These are phyloP conservation scores for Eupsittula cactorum DNA, from an alignment of 2,113 vertebrate genomes.

Conservation along the genomic window DNA sequence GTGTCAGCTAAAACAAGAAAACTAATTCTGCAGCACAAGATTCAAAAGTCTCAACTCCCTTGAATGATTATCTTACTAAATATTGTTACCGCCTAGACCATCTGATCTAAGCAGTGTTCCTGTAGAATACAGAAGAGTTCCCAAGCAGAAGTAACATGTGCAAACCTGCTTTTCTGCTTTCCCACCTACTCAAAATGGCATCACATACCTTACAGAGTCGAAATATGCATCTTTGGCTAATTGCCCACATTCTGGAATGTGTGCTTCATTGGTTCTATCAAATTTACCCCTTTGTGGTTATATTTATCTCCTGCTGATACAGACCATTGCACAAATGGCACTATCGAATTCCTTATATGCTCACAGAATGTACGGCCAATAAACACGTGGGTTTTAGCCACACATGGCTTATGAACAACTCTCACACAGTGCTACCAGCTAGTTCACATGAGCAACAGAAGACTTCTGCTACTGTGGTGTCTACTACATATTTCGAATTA, in stretches of 20 bases:
- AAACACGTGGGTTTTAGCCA: background rate
- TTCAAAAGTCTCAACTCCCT: background rate
- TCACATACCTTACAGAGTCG: background rate
- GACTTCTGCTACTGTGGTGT: background rate
- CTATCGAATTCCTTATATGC: background rate
- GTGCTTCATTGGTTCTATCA: constrained; percentile 6
- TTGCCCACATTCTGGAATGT: background rate
- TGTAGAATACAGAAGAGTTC: background rate
- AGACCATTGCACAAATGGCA: background rate
- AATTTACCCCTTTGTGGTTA: constrained; percentile 23
- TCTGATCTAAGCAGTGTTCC: background rate
- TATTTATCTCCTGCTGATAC: constrained; percentile 19
- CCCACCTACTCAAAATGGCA: constrained; percentile 54
- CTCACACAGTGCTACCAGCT: background rate
- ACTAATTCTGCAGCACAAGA: background rate
- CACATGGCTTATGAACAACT: background rate
- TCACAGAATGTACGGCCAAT: background rate
- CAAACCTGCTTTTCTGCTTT: constrained; percentile 52
- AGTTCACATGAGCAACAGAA: background rate
- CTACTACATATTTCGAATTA: background rate
- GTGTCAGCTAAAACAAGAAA: background rate
- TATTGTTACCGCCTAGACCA: background rate
- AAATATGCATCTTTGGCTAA: constrained; percentile 54
- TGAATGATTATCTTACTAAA: background rate
- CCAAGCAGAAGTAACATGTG: background rate